Conservation (phyloP, 2,888 invertebrate genomes). For the Caenorhabditis parvicauda region DNA sequence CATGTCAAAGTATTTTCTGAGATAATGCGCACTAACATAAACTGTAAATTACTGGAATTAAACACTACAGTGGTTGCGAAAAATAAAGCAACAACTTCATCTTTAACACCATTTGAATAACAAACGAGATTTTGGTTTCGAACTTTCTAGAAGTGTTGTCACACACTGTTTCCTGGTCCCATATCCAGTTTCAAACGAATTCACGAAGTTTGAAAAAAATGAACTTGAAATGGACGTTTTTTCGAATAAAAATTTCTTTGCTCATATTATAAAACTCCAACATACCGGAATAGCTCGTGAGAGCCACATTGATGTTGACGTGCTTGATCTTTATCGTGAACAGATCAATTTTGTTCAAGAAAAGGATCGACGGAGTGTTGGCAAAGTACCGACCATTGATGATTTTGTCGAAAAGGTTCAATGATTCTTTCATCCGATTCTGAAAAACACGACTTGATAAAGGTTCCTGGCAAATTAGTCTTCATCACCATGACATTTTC, state of each 20-base stretch:
- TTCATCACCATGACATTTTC: no score
- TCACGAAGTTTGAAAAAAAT: background rate
- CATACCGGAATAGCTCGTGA: slow-evolving; percentile 45
- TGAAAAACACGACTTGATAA: slow-evolving; percentile 23
- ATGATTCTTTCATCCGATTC: slow-evolving; percentile 48
- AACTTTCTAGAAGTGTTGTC: background rate
- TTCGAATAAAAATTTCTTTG: no score
- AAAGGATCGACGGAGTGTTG: slow-evolving; percentile 45
- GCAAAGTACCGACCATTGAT: slow-evolving; percentile 44
- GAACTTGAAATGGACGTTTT: background rate
- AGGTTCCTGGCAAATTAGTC: background rate
- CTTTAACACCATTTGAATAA: no score
- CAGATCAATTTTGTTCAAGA: slow-evolving; percentile 46
- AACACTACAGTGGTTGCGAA: no score
- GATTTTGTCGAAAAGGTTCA: slow-evolving; percentile 44
- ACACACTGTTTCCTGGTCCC: background rate
- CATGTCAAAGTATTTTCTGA: no score
- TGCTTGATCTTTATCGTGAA: slow-evolving; percentile 44
- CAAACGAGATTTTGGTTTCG: background rate
- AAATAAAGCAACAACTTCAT: no score
- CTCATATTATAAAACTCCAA: no score
- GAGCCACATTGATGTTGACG: slow-evolving; percentile 37
- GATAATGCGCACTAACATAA: no score
- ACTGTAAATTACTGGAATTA: no score
- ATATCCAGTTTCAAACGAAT: background rate